These are phyloP conservation scores for Mionectes macconnelli DNA, from an alignment of 2,113 vertebrate genomes.

Conservation along the genomic window DNA sequence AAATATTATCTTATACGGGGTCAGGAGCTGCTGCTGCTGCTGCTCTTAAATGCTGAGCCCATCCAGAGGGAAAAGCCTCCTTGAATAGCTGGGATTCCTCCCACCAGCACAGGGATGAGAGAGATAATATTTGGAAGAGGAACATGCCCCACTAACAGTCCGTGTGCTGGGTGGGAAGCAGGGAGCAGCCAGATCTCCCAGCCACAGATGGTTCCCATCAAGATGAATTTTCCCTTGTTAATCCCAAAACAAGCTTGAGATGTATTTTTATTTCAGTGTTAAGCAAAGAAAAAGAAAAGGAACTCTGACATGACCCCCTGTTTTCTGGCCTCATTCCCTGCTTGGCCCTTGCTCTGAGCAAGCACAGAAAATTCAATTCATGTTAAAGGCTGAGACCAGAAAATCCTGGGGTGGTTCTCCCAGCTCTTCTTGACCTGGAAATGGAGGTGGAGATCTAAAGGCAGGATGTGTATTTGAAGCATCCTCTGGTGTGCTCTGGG, in stretches of 20 bases:
- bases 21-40: not conserved
- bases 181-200: not conserved
- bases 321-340: not conserved
- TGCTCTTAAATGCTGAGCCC: not conserved
- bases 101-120: not conserved
- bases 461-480: not conserved
- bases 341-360: constrained; percentile 1
- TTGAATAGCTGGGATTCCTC: constrained; percentile 30
- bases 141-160: not conserved
- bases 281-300: not conserved
- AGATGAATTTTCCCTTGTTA: not conserved
- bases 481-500: not conserved
- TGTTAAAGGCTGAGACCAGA: not conserved
- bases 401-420: not conserved
- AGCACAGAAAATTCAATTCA: not conserved
- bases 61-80: not conserved
- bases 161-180: not conserved
- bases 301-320: not conserved
- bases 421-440: not conserved
- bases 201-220: constrained; percentile 64
- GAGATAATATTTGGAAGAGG: constrained; percentile 37
- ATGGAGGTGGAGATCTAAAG: not conserved
- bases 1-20: not conserved
- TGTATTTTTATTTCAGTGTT: constrained; percentile 33
- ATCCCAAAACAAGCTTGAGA: constrained; percentile 39